phyloP scores from a whole-genome alignment of 1,140 invertebrate genomes.

The Drosophila sturtevanti region DNA sequence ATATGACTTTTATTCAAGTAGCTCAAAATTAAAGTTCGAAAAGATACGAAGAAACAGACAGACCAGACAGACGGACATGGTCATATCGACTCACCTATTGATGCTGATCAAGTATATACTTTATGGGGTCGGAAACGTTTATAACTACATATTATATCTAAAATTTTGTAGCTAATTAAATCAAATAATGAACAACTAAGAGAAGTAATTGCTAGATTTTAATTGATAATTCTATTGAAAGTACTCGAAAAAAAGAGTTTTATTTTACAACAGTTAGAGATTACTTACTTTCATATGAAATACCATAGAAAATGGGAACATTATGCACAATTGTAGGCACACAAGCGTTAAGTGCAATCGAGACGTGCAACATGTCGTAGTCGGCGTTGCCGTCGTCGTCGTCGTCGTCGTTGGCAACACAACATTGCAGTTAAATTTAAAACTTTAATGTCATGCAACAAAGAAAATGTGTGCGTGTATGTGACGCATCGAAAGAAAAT shows the following conservation, averaged over 20 bases:
- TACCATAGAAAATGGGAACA: constrained; percentile 36
- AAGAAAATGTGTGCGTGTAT: constrained; percentile 54
- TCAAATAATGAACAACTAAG: not conserved
- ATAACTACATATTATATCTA: too few relatives aligned
- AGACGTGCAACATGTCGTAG: constrained; percentile 3
- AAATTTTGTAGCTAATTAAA: too few relatives aligned
- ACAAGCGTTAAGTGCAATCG: constrained; percentile 4
- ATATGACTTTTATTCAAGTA: too few relatives aligned
- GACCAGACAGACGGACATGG: too few relatives aligned
- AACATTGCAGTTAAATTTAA: constrained; percentile 71
- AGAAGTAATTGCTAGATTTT: not conserved
- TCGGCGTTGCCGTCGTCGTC: not conserved
- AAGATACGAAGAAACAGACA: too few relatives aligned
- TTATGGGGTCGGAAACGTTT: too few relatives aligned
- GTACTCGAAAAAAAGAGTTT: too few relatives aligned
- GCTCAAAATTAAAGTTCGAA: too few relatives aligned
- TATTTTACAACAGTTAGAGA: constrained; percentile 4
- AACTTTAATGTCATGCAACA: constrained; percentile 78
- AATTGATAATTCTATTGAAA: too few relatives aligned
- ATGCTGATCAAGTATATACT: too few relatives aligned
- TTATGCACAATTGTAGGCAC: constrained; percentile 20
- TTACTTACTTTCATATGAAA: constrained; percentile 1
- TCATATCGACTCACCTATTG: too few relatives aligned
- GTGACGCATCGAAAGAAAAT: constrained; percentile 43
- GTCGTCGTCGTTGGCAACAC: not conserved